These are phyloP conservation scores for Eonycteris spelaea DNA, from an alignment of 2,113 vertebrate species.

Conservation along the genomic window DNA sequence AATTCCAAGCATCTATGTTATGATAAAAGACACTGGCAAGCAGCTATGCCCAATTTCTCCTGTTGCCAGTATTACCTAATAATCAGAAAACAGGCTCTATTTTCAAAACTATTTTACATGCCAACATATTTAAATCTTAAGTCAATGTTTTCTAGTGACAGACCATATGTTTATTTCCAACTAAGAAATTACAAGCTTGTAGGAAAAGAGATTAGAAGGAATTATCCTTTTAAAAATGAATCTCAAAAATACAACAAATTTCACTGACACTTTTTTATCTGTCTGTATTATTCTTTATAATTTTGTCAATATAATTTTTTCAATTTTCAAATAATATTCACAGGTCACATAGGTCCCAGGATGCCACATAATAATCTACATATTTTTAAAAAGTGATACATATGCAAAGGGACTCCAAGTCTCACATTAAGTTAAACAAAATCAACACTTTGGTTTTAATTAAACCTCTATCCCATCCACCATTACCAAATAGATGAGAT, in stretches of 20 bases:
- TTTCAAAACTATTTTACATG: constrained; percentile 76
- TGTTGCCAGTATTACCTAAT: constrained; percentile 68
- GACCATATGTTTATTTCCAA: constrained; percentile 76
- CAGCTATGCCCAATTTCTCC: constrained; percentile 60
- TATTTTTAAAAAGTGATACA: neutral
- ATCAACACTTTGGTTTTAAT: neutral
- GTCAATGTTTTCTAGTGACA: constrained; percentile 69
- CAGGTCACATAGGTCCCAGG: neutral
- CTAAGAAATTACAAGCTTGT: constrained; percentile 76
- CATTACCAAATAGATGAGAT: neutral
- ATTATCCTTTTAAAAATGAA: constrained; percentile 62
- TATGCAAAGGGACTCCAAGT: neutral
- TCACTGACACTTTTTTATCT: neutral
- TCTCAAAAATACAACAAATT: neutral
- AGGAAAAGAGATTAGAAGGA: constrained; percentile 71
- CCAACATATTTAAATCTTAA: constrained; percentile 80
- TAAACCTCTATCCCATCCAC: neutral
- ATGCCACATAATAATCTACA: neutral
- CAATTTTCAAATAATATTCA: constrained; percentile 57
- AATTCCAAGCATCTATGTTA: neutral
- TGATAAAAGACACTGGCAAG: constrained; percentile 8
- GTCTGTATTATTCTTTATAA: neutral
- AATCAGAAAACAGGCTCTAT: constrained; percentile 77
- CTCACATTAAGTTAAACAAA: neutral
- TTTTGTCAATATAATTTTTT: neutral